Percentiles rank a stretch among this genome's conserved stretches.
Evolutionary conservation across 2,888 invertebrate genomes (phyloP).

Genomic region (Cryptus armator): DNA sequence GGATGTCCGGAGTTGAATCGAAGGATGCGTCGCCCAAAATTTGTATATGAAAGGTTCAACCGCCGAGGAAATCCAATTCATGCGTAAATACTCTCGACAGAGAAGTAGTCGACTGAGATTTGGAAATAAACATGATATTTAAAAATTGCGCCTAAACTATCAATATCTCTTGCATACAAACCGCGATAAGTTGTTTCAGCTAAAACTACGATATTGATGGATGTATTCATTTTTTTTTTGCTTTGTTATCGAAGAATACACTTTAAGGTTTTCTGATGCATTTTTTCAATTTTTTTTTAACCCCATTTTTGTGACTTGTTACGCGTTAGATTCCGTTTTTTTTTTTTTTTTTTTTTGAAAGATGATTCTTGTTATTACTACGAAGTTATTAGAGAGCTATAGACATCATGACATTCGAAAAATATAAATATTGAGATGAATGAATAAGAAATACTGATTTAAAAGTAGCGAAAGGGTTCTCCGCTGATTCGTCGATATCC

Average conservation of each 20-base stretch:
- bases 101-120: not conserved
- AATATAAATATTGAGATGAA: not conserved
- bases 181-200: too few relatives aligned
- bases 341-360: not conserved
- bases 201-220: too few relatives aligned
- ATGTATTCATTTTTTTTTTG: too few relatives aligned
- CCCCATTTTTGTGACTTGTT: not conserved
- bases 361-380: not conserved
- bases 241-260: not conserved
- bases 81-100: not conserved
- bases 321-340: too few relatives aligned
- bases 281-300: not conserved
- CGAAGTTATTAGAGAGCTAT: not conserved
- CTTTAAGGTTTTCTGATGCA: not conserved
- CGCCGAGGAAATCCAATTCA: conserved; percentile 56
- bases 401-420: not conserved
- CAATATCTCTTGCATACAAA: too few relatives aligned
- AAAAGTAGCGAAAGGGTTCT: not conserved
- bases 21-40: conserved; percentile 71
- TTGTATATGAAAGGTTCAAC: conserved; percentile 75
- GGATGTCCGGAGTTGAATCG: conserved; percentile 81
- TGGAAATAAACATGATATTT: too few relatives aligned
- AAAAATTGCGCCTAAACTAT: too few relatives aligned
- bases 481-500: not conserved
- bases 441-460: conserved; percentile 1